These are phyloP conservation scores for Neoscelio sp. DNA, from an alignment of 2,888 invertebrate genomes.

Conservation along the genomic window DNA sequence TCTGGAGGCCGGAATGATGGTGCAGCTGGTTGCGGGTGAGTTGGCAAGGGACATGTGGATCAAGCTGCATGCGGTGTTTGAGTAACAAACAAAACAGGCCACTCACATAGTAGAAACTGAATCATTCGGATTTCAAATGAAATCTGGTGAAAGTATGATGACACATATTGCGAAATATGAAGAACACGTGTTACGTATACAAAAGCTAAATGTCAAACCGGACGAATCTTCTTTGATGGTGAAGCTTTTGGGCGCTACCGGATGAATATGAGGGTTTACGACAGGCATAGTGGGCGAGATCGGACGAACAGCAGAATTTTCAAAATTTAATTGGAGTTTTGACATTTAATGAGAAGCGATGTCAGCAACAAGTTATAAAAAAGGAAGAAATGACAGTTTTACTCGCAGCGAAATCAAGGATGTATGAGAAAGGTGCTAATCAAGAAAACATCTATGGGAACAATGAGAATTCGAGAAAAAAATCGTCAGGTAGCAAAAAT, in stretches of 20 bases:
- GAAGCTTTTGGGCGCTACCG: slow-evolving; percentile 50
- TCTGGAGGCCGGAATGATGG: slow-evolving; percentile 46
- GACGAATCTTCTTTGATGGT: slow-evolving; percentile 59
- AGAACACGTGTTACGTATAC: slow-evolving; percentile 37
- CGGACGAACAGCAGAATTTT: slow-evolving; percentile 48
- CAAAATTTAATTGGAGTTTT: slow-evolving; percentile 26
- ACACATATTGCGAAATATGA: slow-evolving; percentile 39
- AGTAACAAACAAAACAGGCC: slow-evolving; percentile 44
- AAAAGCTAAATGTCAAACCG: slow-evolving; percentile 50
- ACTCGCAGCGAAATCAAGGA: slow-evolving; percentile 1
- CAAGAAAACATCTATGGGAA: no score
- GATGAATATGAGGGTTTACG: slow-evolving; percentile 49
- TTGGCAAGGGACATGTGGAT: slow-evolving; percentile 30
- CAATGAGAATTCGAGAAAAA: no score
- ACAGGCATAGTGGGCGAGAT: slow-evolving; percentile 55
- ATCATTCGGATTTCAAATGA: slow-evolving; percentile 38
- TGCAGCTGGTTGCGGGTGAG: slow-evolving; percentile 38
- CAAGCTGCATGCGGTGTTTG: slow-evolving; percentile 31
- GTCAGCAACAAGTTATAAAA: slow-evolving; percentile 23
- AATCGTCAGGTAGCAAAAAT: no score
- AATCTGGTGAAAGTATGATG: slow-evolving; percentile 34
- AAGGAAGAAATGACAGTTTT: slow-evolving; percentile 36
- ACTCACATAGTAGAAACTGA: slow-evolving; percentile 41
- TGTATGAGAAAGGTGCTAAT: no score
- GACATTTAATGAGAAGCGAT: slow-evolving; percentile 43